Evolutionary conservation across 2,113 vertebrate species (phyloP), one percentile per base, ranked within the genome.

Genomic region (Chamaetylas fuelleborni): DNA sequence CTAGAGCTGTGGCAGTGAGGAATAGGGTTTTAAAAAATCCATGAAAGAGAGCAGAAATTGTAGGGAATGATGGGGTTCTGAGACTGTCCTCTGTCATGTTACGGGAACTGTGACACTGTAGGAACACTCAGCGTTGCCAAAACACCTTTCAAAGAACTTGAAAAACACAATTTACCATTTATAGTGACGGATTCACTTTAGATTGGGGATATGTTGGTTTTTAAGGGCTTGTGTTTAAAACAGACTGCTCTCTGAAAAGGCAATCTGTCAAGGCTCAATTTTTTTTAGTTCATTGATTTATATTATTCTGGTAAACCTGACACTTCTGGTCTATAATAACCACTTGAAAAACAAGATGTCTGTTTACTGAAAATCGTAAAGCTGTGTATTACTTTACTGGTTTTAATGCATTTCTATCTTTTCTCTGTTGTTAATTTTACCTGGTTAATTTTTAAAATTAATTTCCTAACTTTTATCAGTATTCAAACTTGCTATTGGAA

Each of bases 251-350:
- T 86, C 77, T 95, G 86, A 93, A 93, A 91, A 69, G 92, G 31
- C 77, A 95, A 95, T 66, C 56, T 91, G 58, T 77, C 95, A 86
- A 61, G 8, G 26, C 88, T 91, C 86, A 93, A 36, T 87, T 88
- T 92, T 92, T 60, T 88, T 96, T 94, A 92, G 73, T 89, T 86
- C 70, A 86, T 92, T 93, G 82, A 95, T 96, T 96, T 83, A 85
- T 83, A 79, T 18, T 84, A 77, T 96, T 91, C 90, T 76, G 85
- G 65, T 82, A 92, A 97, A 91, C 17, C 43, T 78, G 57, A 64
- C 62, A 71, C 25, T 91, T 96, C 86, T 95, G 34, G 58, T 96
- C 6, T 89, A 88, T 48, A 78, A 91, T 82, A 96, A 91, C 34
- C 28, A 40, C 43, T 57, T 93, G 88, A 94, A 95, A 96, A 96